Evolutionary conservation across 2,797 vertebrate species (phyloP).

Genomic region (Chelidonichthys spinosus): DNA sequence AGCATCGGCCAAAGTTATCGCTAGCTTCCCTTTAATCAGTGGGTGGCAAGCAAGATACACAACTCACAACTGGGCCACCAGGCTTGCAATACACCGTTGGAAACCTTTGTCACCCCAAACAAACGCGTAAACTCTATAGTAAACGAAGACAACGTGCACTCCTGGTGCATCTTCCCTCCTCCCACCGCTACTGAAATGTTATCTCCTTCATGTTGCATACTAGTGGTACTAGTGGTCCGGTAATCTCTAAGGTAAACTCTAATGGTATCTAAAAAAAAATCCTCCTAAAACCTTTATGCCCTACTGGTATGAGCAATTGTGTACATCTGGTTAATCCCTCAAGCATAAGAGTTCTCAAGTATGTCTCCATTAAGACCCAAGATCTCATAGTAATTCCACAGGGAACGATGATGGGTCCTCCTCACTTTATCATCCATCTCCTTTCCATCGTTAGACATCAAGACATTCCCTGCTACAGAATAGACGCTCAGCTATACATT

Average conservation of each 20-base stretch:
- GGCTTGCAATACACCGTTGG: neutral
- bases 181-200: too few species aligned
- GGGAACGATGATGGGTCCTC: conserved; percentile 20
- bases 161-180: too few species aligned
- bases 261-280: neutral
- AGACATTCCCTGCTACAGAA: neutral
- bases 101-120: neutral
- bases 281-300: neutral
- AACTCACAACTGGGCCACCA: neutral
- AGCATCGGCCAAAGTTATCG: neutral
- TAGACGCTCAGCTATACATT: neutral
- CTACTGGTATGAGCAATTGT: neutral
- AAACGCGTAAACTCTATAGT: too few species aligned
- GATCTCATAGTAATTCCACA: conserved; percentile 25
- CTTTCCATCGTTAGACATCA: neutral
- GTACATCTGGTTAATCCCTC: neutral
- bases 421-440: conserved; percentile 8
- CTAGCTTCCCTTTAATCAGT: neutral
- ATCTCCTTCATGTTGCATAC: neutral
- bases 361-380: neutral
- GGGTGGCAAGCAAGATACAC: neutral
- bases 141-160: too few species aligned
- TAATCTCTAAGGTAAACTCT: neutral
- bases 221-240: neutral
- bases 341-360: neutral